Conservation (phyloP, 2,797 vertebrate species). For the Argyrosomus regius region DNA sequence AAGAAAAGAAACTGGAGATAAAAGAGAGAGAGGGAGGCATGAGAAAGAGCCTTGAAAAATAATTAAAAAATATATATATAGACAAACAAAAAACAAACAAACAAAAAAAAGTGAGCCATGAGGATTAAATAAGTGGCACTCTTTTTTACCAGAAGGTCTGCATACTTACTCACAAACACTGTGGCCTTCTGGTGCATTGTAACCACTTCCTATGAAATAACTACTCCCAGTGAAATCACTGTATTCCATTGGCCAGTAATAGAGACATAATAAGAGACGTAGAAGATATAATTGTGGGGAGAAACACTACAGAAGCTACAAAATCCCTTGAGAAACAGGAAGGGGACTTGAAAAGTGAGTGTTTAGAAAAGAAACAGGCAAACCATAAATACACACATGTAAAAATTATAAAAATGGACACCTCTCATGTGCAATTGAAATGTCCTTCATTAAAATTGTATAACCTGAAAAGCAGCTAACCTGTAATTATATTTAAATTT, state of each 20-base stretch:
- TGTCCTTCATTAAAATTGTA: conserved; percentile 14
- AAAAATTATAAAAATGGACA: conserved; percentile 12
- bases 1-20: conserved; percentile 4
- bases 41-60: no score
- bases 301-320: not conserved
- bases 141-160: conserved; percentile 7
- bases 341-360: not conserved
- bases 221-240: conserved; percentile 4
- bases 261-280: not conserved
- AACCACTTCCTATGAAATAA: conserved; percentile 28
- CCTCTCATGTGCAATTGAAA: conserved; percentile 5
- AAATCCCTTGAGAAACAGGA: not conserved
- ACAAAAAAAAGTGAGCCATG: not conserved
- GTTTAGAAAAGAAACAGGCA: not conserved
- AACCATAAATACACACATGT: conserved; percentile 1
- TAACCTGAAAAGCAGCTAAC: conserved; percentile 39
- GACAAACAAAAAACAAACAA: not conserved
- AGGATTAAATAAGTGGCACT: not conserved
- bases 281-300: not conserved
- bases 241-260: not conserved
- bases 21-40: not conserved
- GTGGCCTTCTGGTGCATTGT: conserved; percentile 19
- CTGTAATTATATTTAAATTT: conserved; percentile 56
- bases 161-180: conserved; percentile 32
- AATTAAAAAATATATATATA: not conserved